These are phyloP conservation scores for Drosophila miranda DNA, from an alignment of 1,140 invertebrate species.

Conservation along the genomic window DNA sequence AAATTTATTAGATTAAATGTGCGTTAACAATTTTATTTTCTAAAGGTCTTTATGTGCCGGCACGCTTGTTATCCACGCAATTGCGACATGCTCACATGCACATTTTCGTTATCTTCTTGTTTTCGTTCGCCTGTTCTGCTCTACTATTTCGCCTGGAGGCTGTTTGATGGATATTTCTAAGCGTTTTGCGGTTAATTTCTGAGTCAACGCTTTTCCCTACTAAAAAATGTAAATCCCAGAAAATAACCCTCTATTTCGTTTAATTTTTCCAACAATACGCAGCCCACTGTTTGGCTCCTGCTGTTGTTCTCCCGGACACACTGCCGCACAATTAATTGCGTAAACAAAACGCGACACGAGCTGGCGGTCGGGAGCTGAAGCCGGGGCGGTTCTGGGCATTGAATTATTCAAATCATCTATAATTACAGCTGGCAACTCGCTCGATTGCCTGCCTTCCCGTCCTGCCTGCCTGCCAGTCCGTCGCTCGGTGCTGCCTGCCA, in stretches of 20 bases:
- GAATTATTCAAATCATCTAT: constrained; percentile 79
- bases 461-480: background rate
- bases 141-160: too few species aligned
- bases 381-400: constrained; percentile 47
- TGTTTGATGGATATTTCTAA: too few species aligned
- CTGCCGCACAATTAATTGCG: constrained; percentile 73
- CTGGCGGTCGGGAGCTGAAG: too few species aligned
- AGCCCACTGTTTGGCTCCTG: constrained; percentile 33
- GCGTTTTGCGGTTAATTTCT: too few species aligned
- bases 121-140: too few species aligned
- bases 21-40: too few species aligned
- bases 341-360: constrained; percentile 65
- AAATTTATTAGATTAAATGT: too few species aligned
- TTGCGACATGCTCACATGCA: too few species aligned
- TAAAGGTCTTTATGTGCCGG: too few species aligned
- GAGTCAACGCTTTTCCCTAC: too few species aligned
- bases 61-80: too few species aligned
- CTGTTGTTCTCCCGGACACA: constrained; percentile 30
- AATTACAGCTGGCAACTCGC: constrained; percentile 63
- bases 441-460: constrained; percentile 11
- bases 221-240: background rate
- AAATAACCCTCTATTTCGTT: background rate
- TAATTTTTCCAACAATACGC: background rate
- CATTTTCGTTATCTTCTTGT: too few species aligned
- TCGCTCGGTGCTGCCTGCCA: background rate